Percentiles rank a stretch among this genome's conserved stretches.
phyloP scores from a whole-genome alignment of 2,797 vertebrate species.

The Syncerus caffer region DNA sequence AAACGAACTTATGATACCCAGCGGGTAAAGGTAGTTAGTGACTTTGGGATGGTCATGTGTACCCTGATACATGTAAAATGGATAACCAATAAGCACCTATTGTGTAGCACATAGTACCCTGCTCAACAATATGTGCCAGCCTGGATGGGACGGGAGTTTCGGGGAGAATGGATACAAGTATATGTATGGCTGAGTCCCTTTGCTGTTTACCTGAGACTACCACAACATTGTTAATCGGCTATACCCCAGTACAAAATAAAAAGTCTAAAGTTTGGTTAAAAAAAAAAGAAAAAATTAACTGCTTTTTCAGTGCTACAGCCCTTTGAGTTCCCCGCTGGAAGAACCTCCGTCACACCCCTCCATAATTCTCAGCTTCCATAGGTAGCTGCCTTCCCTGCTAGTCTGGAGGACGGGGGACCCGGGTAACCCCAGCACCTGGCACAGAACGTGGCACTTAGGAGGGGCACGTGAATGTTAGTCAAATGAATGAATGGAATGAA shows the following conservation, averaged over 20 bases:
- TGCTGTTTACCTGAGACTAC: not conserved
- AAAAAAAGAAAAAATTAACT: not conserved
- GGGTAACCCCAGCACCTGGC: not conserved
- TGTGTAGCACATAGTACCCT: not conserved
- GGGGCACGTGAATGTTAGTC: not conserved
- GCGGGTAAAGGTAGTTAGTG: not conserved
- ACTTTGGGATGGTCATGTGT: not conserved
- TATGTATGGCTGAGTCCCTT: not conserved
- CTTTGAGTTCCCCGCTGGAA: not conserved
- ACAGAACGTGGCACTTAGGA: not conserved
- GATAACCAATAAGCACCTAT: not conserved
- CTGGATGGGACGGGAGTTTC: not conserved
- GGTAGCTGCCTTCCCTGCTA: not conserved
- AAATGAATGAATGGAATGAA: not conserved
- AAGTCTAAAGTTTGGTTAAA: not conserved
- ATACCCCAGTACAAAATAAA: not conserved
- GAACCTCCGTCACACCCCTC: not conserved
- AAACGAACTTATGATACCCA: not conserved
- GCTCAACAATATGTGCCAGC: not conserved
- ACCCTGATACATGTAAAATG: not conserved
- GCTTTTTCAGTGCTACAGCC: not conserved
- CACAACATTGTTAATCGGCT: not conserved
- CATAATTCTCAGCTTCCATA: not conserved
- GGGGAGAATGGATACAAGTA: not conserved
- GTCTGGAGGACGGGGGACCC: not conserved